Conservation (phyloP, 2,113 vertebrate species). For the Trogon surrucura region DNA sequence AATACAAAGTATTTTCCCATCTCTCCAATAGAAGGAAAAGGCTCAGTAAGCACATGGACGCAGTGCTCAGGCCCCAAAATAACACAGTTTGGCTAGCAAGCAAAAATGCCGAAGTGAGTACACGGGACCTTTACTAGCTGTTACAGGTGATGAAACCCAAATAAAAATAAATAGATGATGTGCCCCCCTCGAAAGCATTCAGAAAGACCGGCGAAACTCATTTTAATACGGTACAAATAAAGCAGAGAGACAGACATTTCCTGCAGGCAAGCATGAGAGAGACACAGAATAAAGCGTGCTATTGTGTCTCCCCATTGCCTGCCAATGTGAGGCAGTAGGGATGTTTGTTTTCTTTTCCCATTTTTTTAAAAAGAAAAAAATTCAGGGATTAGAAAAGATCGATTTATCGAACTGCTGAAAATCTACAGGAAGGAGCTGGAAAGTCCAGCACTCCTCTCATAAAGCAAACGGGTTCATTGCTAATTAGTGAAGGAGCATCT, state of each 20-base stretch:
- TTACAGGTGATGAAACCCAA: neutral
- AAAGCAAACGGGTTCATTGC: neutral
- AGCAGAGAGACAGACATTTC: constrained; percentile 14
- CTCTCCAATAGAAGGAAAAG: neutral
- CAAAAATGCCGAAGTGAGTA: neutral
- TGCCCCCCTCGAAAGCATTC: neutral
- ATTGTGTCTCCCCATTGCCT: neutral
- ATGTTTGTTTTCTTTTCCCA: neutral
- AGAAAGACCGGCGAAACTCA: neutral
- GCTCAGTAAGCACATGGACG: neutral
- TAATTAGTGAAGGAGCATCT: constrained; percentile 57
- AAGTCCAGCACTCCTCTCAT: constrained; percentile 6
- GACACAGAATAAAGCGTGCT: neutral
- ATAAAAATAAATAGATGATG: constrained; percentile 36
- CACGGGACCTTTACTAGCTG: neutral
- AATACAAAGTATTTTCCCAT: neutral
- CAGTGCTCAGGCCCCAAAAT: neutral
- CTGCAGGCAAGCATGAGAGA: neutral
- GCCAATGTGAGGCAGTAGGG: neutral
- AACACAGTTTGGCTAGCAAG: neutral
- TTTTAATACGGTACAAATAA: constrained; percentile 1
- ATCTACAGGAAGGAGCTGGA: constrained; percentile 20
- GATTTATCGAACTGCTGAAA: constrained; percentile 23
- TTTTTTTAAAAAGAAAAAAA: neutral
- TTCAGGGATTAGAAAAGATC: constrained; percentile 19